Base-by-base conservation (phyloP, 2,888 invertebrate genomes). In the Hedya salicella region DNA sequence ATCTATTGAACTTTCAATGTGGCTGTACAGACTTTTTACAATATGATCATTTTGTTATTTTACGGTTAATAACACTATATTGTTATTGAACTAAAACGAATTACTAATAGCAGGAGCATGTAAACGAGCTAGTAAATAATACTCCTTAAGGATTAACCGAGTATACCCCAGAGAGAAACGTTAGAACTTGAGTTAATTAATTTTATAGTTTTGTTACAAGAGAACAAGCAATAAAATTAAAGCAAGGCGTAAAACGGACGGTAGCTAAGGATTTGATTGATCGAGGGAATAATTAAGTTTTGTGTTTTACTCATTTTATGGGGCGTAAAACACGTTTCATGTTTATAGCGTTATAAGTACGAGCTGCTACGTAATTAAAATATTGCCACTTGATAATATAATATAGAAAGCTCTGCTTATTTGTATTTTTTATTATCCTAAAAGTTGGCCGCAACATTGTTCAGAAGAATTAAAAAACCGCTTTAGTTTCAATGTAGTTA, bases 271-370 rank as follows among this genome's bases (percentile, higher is more conserved):
- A 64, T 64, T 64, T 64, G 64, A 64, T 64, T 64, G 57, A 64
- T 64, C 64, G 57, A 52, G 52, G 59, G 59, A 52, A 40, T 49
- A 65, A 53, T 65, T 65, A 53, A 59, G 52, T 65, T 65, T 65
- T 54, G 54, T 25, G 48, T 25, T 54, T 17, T 39, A 48, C 65
- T 50, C 52, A 46, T 59, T 65, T 65, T 53, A 65, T 60, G 46
- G 65, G 3, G 30, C 52, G 46, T 65, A 65, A 65, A 65, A 52
- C 40, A 19, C 14, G 44, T 52, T 65, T 59, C 42, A 49, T 63
- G 63, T 49, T 56, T 39, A 48, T 62, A 36, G 48, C 39, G 39
- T 54, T 19, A 39, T 48, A 39, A 54, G 30, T 62, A 53, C 57
- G 44, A 46, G 46, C 53, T 53, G 44, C 36, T 62, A 39, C 32